Percentiles rank a stretch among this genome's conserved stretches.
Conservation (phyloP, 2,888 invertebrate genomes). For the Eilema caniola region DNA sequence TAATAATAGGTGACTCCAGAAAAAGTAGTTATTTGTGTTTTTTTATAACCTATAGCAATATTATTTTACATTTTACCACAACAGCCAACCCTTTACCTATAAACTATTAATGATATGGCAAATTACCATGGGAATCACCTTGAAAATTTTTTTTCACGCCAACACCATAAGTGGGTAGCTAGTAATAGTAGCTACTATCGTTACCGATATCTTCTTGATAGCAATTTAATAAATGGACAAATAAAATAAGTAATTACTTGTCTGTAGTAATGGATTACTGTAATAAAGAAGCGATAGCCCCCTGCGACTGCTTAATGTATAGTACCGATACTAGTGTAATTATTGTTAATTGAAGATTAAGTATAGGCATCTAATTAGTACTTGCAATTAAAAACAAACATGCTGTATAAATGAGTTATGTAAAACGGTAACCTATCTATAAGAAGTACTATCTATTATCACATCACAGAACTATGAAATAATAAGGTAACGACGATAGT, state of each 20-base stretch:
- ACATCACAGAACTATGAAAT: too few relatives aligned
- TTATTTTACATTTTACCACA: neutral
- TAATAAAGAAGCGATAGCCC: constrained; percentile 20
- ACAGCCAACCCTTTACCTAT: neutral
- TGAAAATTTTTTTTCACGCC: neutral
- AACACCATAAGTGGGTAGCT: neutral
- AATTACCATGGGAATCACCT: neutral
- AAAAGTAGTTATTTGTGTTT: neutral
- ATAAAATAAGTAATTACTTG: constrained; percentile 14
- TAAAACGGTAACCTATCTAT: too few relatives aligned
- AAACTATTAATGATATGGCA: neutral
- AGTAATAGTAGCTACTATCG: neutral
- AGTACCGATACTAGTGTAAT: constrained; percentile 9
- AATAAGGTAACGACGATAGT: too few relatives aligned
- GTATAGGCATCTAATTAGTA: neutral
- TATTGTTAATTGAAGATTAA: neutral
- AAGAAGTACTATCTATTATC: too few relatives aligned
- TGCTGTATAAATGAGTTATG: too few relatives aligned
- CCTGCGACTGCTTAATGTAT: constrained; percentile 12
- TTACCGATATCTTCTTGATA: constrained; percentile 1
- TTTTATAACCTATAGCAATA: neutral
- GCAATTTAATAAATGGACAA: constrained; percentile 10
- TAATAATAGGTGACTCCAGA: neutral
- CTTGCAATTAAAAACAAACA: neutral
- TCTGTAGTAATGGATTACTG: constrained; percentile 20